These are phyloP conservation scores for Nothocercus julius DNA, from an alignment of 2,113 vertebrate genomes.

Conservation along the genomic window DNA sequence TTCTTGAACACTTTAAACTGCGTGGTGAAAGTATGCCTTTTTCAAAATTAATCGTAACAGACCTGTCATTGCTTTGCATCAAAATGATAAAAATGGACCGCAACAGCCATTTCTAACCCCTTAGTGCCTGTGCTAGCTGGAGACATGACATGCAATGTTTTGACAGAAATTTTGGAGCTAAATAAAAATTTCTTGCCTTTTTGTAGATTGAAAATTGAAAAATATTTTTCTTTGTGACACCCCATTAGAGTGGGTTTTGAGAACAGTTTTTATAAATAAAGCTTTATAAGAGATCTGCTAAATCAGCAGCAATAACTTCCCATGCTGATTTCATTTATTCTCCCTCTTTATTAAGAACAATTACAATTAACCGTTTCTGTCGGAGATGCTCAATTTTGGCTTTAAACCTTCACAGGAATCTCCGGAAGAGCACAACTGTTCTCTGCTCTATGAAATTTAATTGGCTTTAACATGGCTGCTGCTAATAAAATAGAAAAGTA, in stretches of 20 bases:
- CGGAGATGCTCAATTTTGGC: conserved; percentile 54
- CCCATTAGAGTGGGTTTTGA: not conserved
- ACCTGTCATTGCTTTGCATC: not conserved
- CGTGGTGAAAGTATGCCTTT: not conserved
- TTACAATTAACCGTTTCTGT: conserved; percentile 67
- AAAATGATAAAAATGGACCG: not conserved
- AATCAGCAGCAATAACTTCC: conserved; percentile 21
- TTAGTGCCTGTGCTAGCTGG: not conserved
- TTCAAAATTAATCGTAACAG: not conserved
- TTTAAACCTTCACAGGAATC: conserved; percentile 63
- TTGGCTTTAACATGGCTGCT: conserved; percentile 58
- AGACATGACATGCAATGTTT: not conserved
- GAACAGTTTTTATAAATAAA: not conserved
- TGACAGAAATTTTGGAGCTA: not conserved
- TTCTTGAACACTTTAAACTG: not conserved
- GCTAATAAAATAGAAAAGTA: conserved; percentile 67
- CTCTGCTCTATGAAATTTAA: conserved; percentile 63
- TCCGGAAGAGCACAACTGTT: conserved; percentile 58
- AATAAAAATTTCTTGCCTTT: not conserved
- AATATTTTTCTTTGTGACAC: not conserved
- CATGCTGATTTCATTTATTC: conserved; percentile 45
- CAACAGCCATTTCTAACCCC: not conserved
- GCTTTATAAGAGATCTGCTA: not conserved
- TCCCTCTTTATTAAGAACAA: conserved; percentile 60
- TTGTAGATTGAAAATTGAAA: not conserved